These are phyloP conservation scores for Tichodroma muraria DNA, from an alignment of 2,113 vertebrate genomes.

Conservation along the genomic window DNA sequence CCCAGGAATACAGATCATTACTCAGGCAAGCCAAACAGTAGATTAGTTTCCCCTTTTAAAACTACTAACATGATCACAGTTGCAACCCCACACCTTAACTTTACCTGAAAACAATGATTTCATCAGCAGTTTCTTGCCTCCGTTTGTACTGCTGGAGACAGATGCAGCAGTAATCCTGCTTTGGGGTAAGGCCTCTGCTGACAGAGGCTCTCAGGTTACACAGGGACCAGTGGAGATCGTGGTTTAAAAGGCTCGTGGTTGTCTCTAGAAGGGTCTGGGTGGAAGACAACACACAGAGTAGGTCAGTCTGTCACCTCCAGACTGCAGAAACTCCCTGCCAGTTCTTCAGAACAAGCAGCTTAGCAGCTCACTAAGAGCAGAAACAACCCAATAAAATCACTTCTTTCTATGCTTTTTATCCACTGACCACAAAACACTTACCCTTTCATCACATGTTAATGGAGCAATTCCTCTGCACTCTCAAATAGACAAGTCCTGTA, in stretches of 20 bases:
- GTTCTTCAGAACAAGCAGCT: neutral
- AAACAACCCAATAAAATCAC: neutral
- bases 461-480: neutral
- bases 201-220: slow-evolving; percentile 87
- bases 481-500: neutral
- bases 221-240: slow-evolving; percentile 97
- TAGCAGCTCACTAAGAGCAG: neutral
- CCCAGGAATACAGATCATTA: neutral
- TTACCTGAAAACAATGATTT: slow-evolving; percentile 95
- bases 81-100: neutral
- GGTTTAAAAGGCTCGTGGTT: slow-evolving; percentile 90
- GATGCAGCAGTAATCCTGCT: slow-evolving; percentile 91
- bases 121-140: slow-evolving; percentile 82
- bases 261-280: slow-evolving; percentile 91
- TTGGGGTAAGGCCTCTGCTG: slow-evolving; percentile 88
- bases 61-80: neutral
- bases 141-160: slow-evolving; percentile 95
- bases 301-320: neutral
- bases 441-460: neutral
- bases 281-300: neutral
- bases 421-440: neutral
- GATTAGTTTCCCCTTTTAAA: neutral
- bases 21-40: neutral
- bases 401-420: neutral
- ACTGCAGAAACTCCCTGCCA: neutral